phyloP scores from a whole-genome alignment of 2,888 invertebrate genomes.

The Orthosia gothica region DNA sequence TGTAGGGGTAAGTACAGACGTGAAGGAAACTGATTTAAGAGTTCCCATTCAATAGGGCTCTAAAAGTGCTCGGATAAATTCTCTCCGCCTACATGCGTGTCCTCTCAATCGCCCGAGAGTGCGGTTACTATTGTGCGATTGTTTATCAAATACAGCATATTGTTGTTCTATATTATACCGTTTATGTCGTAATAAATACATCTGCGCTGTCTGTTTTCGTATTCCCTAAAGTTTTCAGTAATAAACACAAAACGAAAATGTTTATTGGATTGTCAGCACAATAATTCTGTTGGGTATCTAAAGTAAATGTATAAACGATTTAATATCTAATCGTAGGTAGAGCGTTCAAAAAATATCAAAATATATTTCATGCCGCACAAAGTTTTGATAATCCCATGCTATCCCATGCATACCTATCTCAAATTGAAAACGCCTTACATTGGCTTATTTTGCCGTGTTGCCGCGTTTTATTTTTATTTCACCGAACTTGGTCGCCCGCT shows the following conservation, averaged over 20 bases:
- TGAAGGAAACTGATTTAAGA: constrained; percentile 87
- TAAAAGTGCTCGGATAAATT: constrained; percentile 80
- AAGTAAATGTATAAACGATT: neutral
- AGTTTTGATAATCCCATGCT: constrained; percentile 26
- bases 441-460: constrained; percentile 44
- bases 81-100: constrained; percentile 71
- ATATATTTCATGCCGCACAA: constrained; percentile 2
- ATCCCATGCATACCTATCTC: constrained; percentile 24
- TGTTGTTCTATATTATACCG: constrained; percentile 15
- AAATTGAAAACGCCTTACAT: constrained; percentile 40
- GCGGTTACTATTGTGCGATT: constrained; percentile 71
- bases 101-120: constrained; percentile 63
- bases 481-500: constrained; percentile 37
- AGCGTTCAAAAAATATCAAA: neutral
- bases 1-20: constrained; percentile 83
- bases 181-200: constrained; percentile 8
- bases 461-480: constrained; percentile 43
- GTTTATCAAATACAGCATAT: constrained; percentile 61
- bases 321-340: neutral
- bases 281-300: neutral
- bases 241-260: neutral
- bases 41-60: constrained; percentile 82
- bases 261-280: neutral
- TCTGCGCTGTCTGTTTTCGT: neutral
- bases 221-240: neutral